A percentile compares a stretch with the other conserved stretches of the same genome.
Conservation (phyloP, 2,113 vertebrate genomes). For the Numida meleagris region DNA sequence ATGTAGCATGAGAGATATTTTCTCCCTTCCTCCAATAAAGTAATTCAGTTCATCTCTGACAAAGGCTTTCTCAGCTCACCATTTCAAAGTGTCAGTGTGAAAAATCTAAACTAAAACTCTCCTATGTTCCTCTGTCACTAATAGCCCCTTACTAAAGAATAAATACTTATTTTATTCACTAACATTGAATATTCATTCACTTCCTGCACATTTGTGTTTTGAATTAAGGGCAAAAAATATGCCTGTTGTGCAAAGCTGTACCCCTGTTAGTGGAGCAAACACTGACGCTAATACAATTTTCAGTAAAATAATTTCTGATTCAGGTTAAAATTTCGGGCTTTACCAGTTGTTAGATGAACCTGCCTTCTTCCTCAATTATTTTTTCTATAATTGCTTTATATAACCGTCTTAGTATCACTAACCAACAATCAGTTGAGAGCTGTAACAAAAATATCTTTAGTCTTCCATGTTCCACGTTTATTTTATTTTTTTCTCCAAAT, state of each 20-base stretch:
- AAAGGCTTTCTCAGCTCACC: not conserved
- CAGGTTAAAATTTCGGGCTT: not conserved
- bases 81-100: not conserved
- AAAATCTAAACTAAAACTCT: not conserved
- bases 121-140: not conserved
- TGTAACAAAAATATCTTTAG: not conserved
- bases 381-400: not conserved
- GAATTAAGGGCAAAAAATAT: slow-evolving; percentile 1
- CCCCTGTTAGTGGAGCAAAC: not conserved
- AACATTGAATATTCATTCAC: not conserved
- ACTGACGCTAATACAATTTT: not conserved
- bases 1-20: not conserved
- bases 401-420: not conserved
- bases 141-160: not conserved
- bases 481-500: too few relatives aligned
- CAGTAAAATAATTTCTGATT: not conserved
- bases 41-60: not conserved
- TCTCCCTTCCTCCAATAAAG: not conserved
- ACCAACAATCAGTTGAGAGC: not conserved
- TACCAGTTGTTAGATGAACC: not conserved
- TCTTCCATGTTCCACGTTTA: not conserved
- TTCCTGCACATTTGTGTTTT: slow-evolving; percentile 21
- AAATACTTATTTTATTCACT: slow-evolving; percentile 39
- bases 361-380: not conserved
- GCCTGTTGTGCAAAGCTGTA: not conserved